A percentile compares a stretch with the other conserved stretches of the same genome.
Evolutionary conservation across 2,888 invertebrate genomes (phyloP).

Genomic region (Andrena bucephala): DNA sequence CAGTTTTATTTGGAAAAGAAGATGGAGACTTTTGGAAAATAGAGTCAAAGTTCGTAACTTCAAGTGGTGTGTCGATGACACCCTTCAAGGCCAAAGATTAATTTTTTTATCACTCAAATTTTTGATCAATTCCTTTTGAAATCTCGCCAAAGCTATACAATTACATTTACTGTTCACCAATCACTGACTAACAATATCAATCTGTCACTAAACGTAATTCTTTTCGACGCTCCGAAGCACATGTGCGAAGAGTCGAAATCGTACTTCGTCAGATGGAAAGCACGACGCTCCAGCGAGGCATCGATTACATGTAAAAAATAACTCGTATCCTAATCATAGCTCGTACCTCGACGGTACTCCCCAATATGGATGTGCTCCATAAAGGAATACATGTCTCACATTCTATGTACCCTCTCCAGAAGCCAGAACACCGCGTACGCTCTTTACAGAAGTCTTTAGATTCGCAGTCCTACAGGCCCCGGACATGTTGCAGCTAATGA

Average conservation of each 20-base stretch:
- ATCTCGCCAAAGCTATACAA: too few species aligned
- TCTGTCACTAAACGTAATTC: too few species aligned
- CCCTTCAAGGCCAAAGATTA: too few species aligned
- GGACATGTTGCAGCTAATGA: background rate
- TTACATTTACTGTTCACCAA: too few species aligned
- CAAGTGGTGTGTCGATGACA: too few species aligned
- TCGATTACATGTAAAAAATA: constrained; percentile 76
- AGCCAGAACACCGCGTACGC: background rate
- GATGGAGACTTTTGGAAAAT: too few species aligned
- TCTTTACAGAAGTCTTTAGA: constrained; percentile 17
- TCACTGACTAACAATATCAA: too few species aligned
- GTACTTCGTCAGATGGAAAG: constrained; percentile 41
- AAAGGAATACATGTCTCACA: constrained; percentile 16
- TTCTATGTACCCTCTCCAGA: background rate
- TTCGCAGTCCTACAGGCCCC: constrained; percentile 18
- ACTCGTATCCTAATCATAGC: constrained; percentile 55
- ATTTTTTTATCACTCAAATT: too few species aligned
- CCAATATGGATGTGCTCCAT: constrained; percentile 35
- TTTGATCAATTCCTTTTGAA: too few species aligned
- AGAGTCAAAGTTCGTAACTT: too few species aligned
- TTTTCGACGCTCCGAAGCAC: background rate
- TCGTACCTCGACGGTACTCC: constrained; percentile 41
- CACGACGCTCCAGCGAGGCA: constrained; percentile 70
- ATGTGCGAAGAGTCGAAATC: constrained; percentile 14
- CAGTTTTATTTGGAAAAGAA: too few species aligned